phyloP scores from a whole-genome alignment of 2,113 vertebrate genomes.

The Python bivittatus region DNA sequence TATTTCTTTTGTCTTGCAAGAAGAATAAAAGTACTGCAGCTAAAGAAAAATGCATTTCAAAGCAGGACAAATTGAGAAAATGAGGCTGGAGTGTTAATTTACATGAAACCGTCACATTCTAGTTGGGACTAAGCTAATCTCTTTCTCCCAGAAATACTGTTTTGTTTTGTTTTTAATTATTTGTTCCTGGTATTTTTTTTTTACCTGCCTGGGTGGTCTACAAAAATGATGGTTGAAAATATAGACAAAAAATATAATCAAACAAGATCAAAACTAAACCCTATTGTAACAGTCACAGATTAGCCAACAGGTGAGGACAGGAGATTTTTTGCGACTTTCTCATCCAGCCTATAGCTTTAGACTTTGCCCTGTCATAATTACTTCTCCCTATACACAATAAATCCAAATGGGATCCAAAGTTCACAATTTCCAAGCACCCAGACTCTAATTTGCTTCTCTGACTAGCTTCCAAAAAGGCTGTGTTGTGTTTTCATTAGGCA shows the following conservation, averaged over 20 bases:
- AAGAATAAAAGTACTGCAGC: not conserved
- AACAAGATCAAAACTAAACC: not conserved
- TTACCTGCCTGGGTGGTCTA: not conserved
- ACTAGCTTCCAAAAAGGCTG: not conserved
- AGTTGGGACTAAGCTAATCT: not conserved
- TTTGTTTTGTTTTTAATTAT: not conserved
- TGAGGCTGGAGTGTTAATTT: not conserved
- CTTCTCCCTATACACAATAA: not conserved
- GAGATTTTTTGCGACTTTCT: not conserved
- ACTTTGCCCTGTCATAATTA: not conserved
- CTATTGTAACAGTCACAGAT: not conserved
- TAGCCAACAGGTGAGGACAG: not conserved
- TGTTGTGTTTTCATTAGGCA: not conserved
- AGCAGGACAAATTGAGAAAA: not conserved
- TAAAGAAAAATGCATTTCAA: not conserved
- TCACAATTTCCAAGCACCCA: not conserved
- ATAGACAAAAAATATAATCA: not conserved
- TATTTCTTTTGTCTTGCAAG: not conserved
- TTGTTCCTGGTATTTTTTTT: not conserved
- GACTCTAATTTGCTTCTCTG: not conserved
- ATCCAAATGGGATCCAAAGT: not conserved
- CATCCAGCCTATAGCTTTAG: not conserved
- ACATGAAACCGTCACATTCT: not conserved
- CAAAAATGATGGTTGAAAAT: not conserved
- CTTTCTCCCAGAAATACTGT: not conserved